A percentile compares a stretch with the other conserved stretches of the same genome.
These are phyloP conservation scores for Lysiphlebus fabarum DNA, from an alignment of 1,140 invertebrate genomes.

Conservation along the genomic window DNA sequence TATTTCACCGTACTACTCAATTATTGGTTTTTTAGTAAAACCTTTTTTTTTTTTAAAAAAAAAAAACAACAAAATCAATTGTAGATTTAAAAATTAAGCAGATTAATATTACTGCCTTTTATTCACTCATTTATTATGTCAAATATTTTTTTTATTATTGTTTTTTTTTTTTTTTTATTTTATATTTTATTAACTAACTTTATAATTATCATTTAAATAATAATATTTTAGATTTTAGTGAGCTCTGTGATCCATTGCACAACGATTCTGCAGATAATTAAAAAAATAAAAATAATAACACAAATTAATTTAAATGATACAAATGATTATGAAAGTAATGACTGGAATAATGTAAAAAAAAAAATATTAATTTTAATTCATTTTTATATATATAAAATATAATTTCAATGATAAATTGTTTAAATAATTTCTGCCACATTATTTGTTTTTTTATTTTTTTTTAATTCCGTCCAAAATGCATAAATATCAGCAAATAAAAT, in stretches of 20 bases:
- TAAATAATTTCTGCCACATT: not conserved
- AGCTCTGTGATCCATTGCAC: conserved; percentile 22
- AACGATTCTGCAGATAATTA: no score
- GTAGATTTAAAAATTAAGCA: conserved; percentile 5
- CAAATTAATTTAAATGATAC: not conserved
- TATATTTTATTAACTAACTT: not conserved
- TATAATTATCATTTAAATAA: not conserved
- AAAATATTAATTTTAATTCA: not conserved
- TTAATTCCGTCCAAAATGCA: conserved; percentile 18
- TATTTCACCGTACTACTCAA: not conserved
- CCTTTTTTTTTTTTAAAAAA: not conserved
- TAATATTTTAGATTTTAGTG: conserved; percentile 6
- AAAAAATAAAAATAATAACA: conserved; percentile 2
- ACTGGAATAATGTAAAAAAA: no score
- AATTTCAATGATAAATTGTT: not conserved
- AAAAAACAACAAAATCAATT: conserved; percentile 1
- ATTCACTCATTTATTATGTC: not conserved
- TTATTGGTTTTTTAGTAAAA: not conserved
- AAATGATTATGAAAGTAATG: conserved; percentile 9
- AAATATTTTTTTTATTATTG: not conserved
- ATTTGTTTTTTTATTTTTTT: conserved; percentile 10
- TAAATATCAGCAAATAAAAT: not conserved
- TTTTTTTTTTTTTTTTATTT: no score
- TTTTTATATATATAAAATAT: conserved; percentile 8
- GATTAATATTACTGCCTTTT: not conserved